These are phyloP conservation scores for Hippolais icterina DNA, from an alignment of 2,113 vertebrate species.

Conservation along the genomic window DNA sequence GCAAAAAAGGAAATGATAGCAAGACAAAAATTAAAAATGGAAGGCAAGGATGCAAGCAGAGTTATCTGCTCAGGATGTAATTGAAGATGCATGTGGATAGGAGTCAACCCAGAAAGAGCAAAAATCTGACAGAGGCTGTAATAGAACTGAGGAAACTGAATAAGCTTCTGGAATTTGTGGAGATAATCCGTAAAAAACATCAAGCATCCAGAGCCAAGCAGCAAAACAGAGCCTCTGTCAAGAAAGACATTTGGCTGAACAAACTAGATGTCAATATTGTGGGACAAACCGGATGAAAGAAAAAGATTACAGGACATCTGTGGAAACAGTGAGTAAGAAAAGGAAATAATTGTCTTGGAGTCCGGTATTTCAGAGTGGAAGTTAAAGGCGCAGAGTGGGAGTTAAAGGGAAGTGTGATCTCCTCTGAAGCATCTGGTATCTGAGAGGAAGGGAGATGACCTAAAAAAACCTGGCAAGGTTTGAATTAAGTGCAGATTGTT, in stretches of 20 bases:
- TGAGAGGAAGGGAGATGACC: background rate
- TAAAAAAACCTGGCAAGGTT: background rate
- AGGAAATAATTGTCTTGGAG: conserved; percentile 3
- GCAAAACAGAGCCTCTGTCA: background rate
- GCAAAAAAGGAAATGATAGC: conserved; percentile 6
- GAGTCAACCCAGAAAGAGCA: background rate
- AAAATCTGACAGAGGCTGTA: background rate
- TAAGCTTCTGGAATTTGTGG: background rate
- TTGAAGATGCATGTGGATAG: background rate
- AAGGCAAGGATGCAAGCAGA: conserved; percentile 9
- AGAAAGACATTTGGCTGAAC: background rate
- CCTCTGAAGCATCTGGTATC: conserved; percentile 11
- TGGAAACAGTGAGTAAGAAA: conserved; percentile 1
- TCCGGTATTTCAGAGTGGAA: background rate
- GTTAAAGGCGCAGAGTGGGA: background rate
- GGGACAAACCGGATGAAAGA: background rate
- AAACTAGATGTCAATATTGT: background rate
- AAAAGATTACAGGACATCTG: background rate
- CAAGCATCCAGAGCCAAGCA: background rate
- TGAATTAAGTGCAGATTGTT: background rate
- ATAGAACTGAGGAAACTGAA: background rate
- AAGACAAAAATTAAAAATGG: background rate
- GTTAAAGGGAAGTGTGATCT: background rate
- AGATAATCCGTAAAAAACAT: background rate
- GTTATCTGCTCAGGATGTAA: conserved; percentile 21